phyloP scores from a whole-genome alignment of 2,888 invertebrate species.

The Candidula unifasciata region DNA sequence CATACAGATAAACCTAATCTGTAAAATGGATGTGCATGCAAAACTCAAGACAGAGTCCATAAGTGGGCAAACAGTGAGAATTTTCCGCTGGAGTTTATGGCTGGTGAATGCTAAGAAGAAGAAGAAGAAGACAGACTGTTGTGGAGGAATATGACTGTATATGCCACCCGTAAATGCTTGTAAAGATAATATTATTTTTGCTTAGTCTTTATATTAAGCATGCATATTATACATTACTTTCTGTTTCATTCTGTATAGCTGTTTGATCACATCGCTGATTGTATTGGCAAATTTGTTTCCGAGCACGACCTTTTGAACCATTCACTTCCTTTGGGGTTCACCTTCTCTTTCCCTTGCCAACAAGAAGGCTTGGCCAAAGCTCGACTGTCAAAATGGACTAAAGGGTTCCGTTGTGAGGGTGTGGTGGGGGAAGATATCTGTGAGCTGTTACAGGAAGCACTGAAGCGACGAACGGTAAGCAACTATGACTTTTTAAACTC shows the following conservation, averaged over 20 bases:
- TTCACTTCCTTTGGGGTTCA: constrained; percentile 93
- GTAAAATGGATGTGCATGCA: too few species aligned
- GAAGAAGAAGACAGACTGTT: too few species aligned
- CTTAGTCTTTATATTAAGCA: too few species aligned
- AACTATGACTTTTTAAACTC: too few species aligned
- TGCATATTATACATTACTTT: background rate
- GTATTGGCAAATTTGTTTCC: constrained; percentile 92
- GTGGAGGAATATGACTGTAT: too few species aligned
- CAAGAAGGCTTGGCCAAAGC: constrained; percentile 93
- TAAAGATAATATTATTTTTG: too few species aligned
- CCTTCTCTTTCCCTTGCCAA: constrained; percentile 94
- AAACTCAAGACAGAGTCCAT: too few species aligned
- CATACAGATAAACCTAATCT: too few species aligned
- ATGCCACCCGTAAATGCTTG: too few species aligned
- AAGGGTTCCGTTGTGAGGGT: constrained; percentile 95
- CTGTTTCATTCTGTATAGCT: constrained; percentile 81
- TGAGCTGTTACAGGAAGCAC: constrained; percentile 90
- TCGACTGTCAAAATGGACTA: constrained; percentile 93
- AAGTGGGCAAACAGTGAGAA: too few species aligned
- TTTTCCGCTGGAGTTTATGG: too few species aligned
- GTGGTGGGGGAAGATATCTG: constrained; percentile 95
- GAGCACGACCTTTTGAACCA: constrained; percentile 84
- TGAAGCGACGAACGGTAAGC: constrained; percentile 87
- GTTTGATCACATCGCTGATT: constrained; percentile 97
- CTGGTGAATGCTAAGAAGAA: too few species aligned